Conservation (phyloP, 2,888 invertebrate genomes). For the Allygus modestus region DNA sequence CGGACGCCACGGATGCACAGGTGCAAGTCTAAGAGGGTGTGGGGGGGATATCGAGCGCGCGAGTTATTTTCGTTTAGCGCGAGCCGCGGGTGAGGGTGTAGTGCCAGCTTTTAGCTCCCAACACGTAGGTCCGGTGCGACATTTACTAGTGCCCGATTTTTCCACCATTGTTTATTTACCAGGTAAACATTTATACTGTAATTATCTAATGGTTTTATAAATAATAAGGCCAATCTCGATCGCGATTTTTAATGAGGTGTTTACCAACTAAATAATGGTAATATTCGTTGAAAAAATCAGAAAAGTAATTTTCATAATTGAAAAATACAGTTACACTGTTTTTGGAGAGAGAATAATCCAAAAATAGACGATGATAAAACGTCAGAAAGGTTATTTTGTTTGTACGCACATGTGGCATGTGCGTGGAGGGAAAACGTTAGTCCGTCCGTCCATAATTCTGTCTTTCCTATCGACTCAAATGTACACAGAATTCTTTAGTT, state of each 20-base stretch:
- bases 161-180: neutral
- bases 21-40: constrained; percentile 14
- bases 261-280: no score
- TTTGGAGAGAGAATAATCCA: neutral
- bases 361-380: neutral
- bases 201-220: no score
- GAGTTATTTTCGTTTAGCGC: constrained; percentile 20
- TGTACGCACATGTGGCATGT: neutral
- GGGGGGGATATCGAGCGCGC: constrained; percentile 14
- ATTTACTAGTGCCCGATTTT: neutral
- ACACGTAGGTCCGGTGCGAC: neutral
- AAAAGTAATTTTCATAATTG: neutral
- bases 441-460: constrained; percentile 11
- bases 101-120: constrained; percentile 28
- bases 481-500: neutral
- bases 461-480: constrained; percentile 1
- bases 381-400: neutral
- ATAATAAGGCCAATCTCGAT: no score
- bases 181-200: neutral
- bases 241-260: no score
- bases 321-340: neutral
- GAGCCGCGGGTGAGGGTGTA: constrained; percentile 1
- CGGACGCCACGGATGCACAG: neutral
- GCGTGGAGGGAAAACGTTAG: constrained; percentile 11
- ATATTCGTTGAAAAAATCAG: no score